Evolutionary conservation across 2,888 invertebrate species (phyloP).

Genomic region (Eupithecia pulchellata): DNA sequence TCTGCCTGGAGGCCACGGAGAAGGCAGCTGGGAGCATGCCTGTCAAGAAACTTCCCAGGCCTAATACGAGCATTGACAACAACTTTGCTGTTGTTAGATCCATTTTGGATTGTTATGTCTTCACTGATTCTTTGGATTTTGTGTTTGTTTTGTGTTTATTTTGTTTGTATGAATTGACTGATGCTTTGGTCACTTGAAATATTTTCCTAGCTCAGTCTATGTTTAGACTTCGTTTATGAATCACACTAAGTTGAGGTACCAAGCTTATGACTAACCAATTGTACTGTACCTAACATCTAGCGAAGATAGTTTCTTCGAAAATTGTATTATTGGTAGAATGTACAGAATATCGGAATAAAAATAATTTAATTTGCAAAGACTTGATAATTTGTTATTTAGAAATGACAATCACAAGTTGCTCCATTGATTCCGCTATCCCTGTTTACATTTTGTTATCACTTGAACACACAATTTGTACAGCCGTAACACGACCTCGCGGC

Average conservation of each 20-base stretch:
- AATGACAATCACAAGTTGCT: background rate
- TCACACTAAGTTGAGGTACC: background rate
- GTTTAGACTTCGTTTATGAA: background rate
- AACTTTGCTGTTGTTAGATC: slow-evolving; percentile 86
- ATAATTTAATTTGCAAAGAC: no score
- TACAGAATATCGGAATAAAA: background rate
- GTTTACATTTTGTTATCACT: slow-evolving; percentile 34
- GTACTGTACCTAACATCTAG: background rate
- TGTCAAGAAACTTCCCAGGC: slow-evolving; percentile 88
- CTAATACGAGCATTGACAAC: slow-evolving; percentile 87
- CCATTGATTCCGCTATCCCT: slow-evolving; percentile 23
- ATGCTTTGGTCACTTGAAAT: background rate
- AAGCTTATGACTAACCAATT: background rate
- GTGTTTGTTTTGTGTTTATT: background rate
- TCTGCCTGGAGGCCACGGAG: slow-evolving; percentile 83
- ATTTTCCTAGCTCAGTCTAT: background rate
- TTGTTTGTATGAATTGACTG: background rate
- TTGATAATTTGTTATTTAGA: background rate
- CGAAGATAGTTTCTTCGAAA: background rate
- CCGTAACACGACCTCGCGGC: slow-evolving; percentile 19
- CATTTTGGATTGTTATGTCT: slow-evolving; percentile 61
- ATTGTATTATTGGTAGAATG: background rate
- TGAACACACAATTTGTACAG: slow-evolving; percentile 22
- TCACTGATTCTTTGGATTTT: background rate
- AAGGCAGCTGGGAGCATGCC: slow-evolving; percentile 90